Evolutionary conservation across 2,113 vertebrate genomes (phyloP).

Genomic region (Actinemys pallida): DNA sequence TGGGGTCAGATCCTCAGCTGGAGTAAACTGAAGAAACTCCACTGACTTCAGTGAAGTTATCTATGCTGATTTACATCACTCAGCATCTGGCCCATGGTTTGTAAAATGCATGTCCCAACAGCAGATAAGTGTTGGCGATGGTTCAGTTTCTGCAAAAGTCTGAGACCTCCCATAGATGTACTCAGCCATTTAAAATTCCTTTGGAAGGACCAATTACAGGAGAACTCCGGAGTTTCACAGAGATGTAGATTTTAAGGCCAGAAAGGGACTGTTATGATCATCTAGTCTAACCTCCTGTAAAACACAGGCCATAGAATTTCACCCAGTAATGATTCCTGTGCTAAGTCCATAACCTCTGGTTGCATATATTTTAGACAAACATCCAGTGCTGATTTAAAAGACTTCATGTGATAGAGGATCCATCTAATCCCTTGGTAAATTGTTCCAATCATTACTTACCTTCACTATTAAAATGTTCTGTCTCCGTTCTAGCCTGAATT

Average conservation of each 20-base stretch:
- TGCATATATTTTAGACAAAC: background rate
- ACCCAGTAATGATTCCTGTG: background rate
- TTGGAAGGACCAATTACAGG: background rate
- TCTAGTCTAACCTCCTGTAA: background rate
- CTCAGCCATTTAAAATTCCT: background rate
- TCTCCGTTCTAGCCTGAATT: background rate
- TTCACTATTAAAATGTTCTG: background rate
- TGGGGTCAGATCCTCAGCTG: background rate
- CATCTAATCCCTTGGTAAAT: background rate
- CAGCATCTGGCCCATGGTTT: background rate
- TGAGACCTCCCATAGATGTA: background rate
- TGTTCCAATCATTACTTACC: background rate
- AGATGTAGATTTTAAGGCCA: background rate
- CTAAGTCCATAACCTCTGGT: background rate
- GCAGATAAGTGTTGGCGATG: too few relatives aligned
- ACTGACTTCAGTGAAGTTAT: background rate
- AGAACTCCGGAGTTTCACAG: background rate
- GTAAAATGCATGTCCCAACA: background rate
- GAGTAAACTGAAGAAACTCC: background rate
- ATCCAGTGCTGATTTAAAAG: background rate
- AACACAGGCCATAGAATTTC: background rate
- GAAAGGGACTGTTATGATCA: accelerated
- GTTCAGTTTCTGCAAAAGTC: background rate
- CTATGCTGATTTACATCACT: background rate
- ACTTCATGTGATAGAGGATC: background rate